Evolutionary conservation across 2,113 vertebrate species (phyloP).

Genomic region (Elgaria multicarinata): DNA sequence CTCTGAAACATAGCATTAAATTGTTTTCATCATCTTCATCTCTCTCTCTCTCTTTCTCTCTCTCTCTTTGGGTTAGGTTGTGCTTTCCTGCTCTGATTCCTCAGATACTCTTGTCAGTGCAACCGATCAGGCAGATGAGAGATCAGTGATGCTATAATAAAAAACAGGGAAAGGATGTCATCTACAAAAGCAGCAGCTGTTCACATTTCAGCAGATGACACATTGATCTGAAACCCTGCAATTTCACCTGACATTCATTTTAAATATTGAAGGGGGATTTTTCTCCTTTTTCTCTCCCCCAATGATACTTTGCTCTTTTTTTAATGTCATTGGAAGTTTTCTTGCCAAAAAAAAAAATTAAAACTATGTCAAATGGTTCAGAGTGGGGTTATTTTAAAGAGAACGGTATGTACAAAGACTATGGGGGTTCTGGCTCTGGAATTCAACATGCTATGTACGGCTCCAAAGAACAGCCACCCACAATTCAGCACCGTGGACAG

Average conservation of each 20-base stretch:
- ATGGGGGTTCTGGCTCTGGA: background rate
- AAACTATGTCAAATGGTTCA: background rate
- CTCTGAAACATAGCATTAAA: background rate
- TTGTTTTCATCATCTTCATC: background rate
- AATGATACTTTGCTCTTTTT: background rate
- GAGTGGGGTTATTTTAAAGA: background rate
- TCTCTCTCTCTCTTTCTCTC: background rate
- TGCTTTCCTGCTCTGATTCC: background rate
- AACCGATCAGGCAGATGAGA: slow-evolving; percentile 27
- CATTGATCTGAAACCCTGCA: slow-evolving; percentile 38
- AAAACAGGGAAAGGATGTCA: background rate
- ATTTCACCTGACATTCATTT: slow-evolving; percentile 35
- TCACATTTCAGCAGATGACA: slow-evolving; percentile 42
- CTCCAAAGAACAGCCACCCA: background rate
- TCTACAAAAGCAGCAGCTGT: slow-evolving; percentile 33
- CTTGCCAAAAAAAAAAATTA: background rate
- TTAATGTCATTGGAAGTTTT: background rate
- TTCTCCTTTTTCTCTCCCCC: background rate
- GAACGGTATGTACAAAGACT: background rate
- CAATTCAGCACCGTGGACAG: slow-evolving; percentile 34
- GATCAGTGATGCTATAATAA: slow-evolving; percentile 42
- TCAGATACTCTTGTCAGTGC: slow-evolving; percentile 8
- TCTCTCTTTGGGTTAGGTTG: background rate
- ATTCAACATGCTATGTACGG: background rate
- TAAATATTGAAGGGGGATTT: slow-evolving; percentile 30